Percentiles rank a stretch among this genome's conserved stretches.
phyloP scores from a whole-genome alignment of 2,113 vertebrate species.

The Pipra filicauda region DNA sequence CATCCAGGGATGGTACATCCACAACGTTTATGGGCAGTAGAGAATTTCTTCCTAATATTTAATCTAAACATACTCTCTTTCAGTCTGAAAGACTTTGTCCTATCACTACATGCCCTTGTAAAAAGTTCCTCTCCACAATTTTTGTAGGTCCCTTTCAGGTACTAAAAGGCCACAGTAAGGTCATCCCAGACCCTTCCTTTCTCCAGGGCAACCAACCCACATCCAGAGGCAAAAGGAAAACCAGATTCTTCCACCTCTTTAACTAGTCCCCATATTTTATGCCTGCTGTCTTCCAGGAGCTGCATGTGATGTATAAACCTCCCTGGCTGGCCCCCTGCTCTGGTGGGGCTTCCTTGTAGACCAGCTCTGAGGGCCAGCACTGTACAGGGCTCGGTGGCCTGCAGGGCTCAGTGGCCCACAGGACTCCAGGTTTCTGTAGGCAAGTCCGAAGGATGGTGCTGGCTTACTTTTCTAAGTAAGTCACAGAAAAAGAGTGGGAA shows the following conservation, averaged over 20 bases:
- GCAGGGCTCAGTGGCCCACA: rapidly evolving
- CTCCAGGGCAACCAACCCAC: not conserved
- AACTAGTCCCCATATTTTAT: not conserved
- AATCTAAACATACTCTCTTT: not conserved
- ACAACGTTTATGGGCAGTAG: not conserved
- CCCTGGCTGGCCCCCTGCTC: not conserved
- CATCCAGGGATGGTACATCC: not conserved
- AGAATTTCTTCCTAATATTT: not conserved
- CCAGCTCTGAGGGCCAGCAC: not conserved
- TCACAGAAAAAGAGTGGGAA: not conserved
- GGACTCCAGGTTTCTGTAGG: not conserved
- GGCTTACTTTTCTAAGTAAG: not conserved
- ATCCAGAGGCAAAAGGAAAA: not conserved
- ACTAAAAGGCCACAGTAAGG: not conserved
- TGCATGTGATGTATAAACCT: not conserved
- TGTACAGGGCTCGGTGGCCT: rapidly evolving
- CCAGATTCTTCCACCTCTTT: not conserved
- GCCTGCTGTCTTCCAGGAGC: not conserved
- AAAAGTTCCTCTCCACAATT: not conserved
- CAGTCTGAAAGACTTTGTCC: not conserved
- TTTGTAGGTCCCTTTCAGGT: not conserved
- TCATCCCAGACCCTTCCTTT: not conserved
- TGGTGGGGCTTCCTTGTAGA: not conserved
- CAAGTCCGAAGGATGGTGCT: not conserved
- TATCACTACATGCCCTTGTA: not conserved